Base-by-base conservation (phyloP, 2,113 vertebrate species). In the Seriola dumerili region DNA sequence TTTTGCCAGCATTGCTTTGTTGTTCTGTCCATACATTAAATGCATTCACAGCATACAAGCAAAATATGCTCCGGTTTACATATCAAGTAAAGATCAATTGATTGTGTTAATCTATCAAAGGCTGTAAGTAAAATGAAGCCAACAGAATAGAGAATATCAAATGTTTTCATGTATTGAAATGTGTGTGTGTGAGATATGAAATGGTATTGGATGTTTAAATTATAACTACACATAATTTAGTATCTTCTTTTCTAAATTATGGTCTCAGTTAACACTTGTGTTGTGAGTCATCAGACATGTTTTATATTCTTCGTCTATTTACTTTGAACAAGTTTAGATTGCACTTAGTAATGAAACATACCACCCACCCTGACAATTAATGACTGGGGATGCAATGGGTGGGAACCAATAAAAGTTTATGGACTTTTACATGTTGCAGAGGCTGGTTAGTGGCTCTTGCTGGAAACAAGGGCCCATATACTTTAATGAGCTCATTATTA, bases 401-500 rank as follows among this genome's bases (percentile, higher is more conserved):
- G 85, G 84, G 86, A 89, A 80, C 90, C 82, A 78, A 94, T 95
- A 94, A 94, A 95, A 87, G 68, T 92, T 92, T 95, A 95, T 95
- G 91, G 93, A 94, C 94, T 96, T 90, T 80, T 86, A 23, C 88
- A 82, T 85, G 64, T 85, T 91, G 83, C 88, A 80, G 83, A 78
- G 75, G 89, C 80, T 94, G 88, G 92, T 93, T 91, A 91, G 85
- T 86, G 86, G 73, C 68, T 92, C 48, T 94, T 94, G 90, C 89
- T 91, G 89, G 85, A 93, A 94, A 94, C 94, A 88, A 92, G 87
- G 84, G 86, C 59, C 85, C 91, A 86, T 95, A 88, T 78, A 74
- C 6, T 95, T 94, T 94, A 94, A 95, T 85, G 65, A 91, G 89
- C 94, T 96, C 86, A 93, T 96, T 96, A 89, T 21, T 19, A 62